These are phyloP conservation scores for Melieria omissa DNA, from an alignment of 2,888 invertebrate genomes.

Conservation along the genomic window DNA sequence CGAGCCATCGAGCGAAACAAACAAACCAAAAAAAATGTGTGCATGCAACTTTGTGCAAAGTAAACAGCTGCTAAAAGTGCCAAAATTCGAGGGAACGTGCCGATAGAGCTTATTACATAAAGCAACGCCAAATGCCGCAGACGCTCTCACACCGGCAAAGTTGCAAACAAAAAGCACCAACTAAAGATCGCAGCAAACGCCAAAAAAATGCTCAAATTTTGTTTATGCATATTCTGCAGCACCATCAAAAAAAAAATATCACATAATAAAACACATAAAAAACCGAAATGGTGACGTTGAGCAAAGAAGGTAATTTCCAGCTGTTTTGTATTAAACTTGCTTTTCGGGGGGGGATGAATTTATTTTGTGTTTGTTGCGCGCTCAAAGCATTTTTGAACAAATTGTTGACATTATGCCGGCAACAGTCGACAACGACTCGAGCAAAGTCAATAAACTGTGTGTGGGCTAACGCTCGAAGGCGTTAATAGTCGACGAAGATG, in stretches of 20 bases:
- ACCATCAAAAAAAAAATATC: too few species aligned
- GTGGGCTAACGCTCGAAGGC: too few species aligned
- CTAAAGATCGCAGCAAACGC: too few species aligned
- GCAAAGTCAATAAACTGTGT: too few species aligned
- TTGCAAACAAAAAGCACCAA: too few species aligned
- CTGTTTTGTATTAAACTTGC: too few species aligned
- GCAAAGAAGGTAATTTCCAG: slow-evolving; percentile 25
- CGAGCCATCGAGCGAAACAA: neutral
- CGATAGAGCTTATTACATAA: slow-evolving; percentile 27
- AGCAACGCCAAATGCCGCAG: neutral
- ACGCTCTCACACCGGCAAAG: too few species aligned
- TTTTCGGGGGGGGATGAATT: neutral
- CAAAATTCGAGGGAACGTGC: slow-evolving; percentile 18
- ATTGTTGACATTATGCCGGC: slow-evolving; percentile 19
- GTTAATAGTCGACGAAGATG: too few species aligned
- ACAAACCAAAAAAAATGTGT: neutral
- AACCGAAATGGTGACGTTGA: slow-evolving; percentile 22
- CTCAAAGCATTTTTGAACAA: slow-evolving; percentile 25
- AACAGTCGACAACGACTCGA: too few species aligned
- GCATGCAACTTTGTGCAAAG: slow-evolving; percentile 29
- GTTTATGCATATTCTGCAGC: slow-evolving; percentile 18
- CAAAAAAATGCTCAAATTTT: slow-evolving; percentile 16
- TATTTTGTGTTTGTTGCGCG: neutral
- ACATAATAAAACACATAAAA: too few species aligned
- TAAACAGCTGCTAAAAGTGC: slow-evolving; percentile 28